These are phyloP conservation scores for Galago senegalensis DNA, from an alignment of 2,797 vertebrate species.

Conservation along the genomic window DNA sequence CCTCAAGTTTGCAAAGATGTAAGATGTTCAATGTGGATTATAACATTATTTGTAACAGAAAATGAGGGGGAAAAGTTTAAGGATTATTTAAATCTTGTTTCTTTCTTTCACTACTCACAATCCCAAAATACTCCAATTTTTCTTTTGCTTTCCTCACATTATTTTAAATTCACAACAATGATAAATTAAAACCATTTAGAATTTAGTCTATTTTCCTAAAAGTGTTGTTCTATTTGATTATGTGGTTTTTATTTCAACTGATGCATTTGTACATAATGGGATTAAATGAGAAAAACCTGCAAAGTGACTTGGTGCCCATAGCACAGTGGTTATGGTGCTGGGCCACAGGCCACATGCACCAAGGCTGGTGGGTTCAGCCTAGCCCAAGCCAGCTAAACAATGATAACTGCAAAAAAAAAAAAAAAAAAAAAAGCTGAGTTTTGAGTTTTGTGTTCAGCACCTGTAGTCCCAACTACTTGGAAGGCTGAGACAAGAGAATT, in stretches of 20 bases:
- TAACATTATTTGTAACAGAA: constrained; percentile 35
- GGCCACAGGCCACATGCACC: too few species aligned
- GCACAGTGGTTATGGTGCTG: too few species aligned
- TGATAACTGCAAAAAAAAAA: too few species aligned
- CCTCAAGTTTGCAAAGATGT: not conserved
- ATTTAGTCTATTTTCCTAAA: constrained; percentile 33
- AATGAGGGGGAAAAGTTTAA: too few species aligned
- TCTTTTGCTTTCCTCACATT: not conserved
- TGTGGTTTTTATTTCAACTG: constrained; percentile 40
- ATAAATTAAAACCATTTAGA: constrained; percentile 27
- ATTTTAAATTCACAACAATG: constrained; percentile 19
- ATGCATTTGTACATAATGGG: not conserved
- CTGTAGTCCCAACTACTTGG: too few species aligned
- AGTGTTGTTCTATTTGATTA: not conserved
- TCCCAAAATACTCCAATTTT: constrained; percentile 22
- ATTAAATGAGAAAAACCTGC: constrained; percentile 5
- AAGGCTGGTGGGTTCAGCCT: too few species aligned
- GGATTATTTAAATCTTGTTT: constrained; percentile 31
- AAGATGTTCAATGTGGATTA: constrained; percentile 12
- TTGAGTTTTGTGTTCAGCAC: too few species aligned
- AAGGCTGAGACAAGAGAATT: too few species aligned
- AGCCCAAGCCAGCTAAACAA: too few species aligned
- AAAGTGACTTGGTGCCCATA: not conserved
- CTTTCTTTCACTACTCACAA: constrained; percentile 11
- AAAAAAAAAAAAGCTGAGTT: too few species aligned